These are phyloP conservation scores for Athrips mouffetella DNA, from an alignment of 2,888 invertebrate genomes.

Conservation along the genomic window DNA sequence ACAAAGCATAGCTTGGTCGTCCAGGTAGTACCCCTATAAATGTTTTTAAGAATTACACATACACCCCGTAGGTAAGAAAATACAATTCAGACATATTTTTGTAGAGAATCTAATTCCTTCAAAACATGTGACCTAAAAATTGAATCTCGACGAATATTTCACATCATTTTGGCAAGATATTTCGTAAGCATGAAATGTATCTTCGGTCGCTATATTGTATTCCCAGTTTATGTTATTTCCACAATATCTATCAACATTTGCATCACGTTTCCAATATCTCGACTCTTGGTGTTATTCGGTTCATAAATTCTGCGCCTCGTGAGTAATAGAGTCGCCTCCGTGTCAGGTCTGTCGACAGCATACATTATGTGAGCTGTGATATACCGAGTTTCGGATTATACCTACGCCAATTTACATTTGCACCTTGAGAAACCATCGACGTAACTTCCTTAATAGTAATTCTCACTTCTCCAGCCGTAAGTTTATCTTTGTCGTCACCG, in stretches of 20 bases:
- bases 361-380: conserved; percentile 58
- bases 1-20: no score
- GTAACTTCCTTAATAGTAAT: not conserved
- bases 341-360: conserved; percentile 60
- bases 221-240: conserved; percentile 15
- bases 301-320: conserved; percentile 63
- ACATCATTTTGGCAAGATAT: not conserved
- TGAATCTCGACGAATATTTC: not conserved
- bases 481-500: conserved; percentile 2
- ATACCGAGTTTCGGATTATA: conserved; percentile 25
- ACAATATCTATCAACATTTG: conserved; percentile 45
- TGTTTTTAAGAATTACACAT: no score
- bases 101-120: not conserved
- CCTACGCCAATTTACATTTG: conserved; percentile 8
- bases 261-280: conserved; percentile 71
- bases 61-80: no score
- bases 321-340: conserved; percentile 61
- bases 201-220: conserved; percentile 9
- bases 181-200: not conserved
- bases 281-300: conserved; percentile 58
- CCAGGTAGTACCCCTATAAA: no score
- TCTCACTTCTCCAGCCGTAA: not conserved
- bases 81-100: no score
- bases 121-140: not conserved
- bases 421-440: not conserved